These are phyloP conservation scores for Hypsibius dujardini DNA, from an alignment of 1,140 invertebrate species.

Conservation along the genomic window DNA sequence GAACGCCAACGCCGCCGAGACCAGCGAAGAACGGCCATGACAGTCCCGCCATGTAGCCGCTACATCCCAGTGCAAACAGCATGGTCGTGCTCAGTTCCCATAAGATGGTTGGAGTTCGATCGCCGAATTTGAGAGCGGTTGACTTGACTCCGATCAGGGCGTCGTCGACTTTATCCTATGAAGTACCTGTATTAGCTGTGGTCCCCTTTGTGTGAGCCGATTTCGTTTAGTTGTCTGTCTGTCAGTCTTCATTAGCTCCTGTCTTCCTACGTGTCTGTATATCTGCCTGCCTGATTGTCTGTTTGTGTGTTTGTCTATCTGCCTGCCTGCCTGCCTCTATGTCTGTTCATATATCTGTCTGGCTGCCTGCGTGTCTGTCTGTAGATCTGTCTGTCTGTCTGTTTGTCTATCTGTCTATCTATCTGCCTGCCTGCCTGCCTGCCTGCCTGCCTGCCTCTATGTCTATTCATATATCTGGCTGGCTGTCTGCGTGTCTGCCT, in stretches of 20 bases:
- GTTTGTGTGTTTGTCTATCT: no score
- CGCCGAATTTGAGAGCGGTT: constrained; percentile 73
- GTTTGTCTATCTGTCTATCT: no score
- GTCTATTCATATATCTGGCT: no score
- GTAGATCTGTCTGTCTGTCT: no score
- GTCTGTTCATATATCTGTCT: no score
- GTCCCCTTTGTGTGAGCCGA: background rate
- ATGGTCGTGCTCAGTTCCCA: constrained; percentile 52
- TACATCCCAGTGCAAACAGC: constrained; percentile 31
- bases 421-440: no score
- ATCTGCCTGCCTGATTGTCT: no score
- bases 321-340: no score
- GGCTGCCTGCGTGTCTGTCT: no score
- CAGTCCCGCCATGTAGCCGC: constrained; percentile 41
- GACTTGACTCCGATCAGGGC: constrained; percentile 72
- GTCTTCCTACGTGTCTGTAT: no score
- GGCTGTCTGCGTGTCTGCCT: no score
- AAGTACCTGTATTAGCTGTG: constrained; percentile 22
- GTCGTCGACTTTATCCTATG: constrained; percentile 71
- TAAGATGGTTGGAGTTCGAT: constrained; percentile 62
- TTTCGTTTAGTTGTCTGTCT: background rate
- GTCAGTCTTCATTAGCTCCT: background rate
- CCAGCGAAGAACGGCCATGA: constrained; percentile 65
- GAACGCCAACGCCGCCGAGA: constrained; percentile 46
- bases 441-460: no score